Percentiles rank a stretch among this genome's conserved stretches.
phyloP scores from a whole-genome alignment of 2,888 invertebrate species.

The Polydrusus cervinus region DNA sequence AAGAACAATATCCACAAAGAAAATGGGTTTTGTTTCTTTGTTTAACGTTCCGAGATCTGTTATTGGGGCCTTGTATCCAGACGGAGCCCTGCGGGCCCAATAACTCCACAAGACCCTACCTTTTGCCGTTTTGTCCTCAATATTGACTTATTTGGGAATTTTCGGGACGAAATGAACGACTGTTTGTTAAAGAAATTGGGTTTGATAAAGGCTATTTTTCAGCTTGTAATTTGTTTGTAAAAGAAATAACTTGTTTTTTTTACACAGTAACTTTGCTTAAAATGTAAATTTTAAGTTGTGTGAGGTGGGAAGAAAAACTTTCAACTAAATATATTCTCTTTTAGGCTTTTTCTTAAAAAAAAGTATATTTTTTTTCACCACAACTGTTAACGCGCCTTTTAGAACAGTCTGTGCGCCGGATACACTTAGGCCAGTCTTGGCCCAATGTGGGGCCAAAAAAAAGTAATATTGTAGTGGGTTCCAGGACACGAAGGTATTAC shows the following conservation, averaged over 20 bases:
- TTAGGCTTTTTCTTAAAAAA: no score
- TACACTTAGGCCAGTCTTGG: no score
- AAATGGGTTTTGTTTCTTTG: conserved; percentile 43
- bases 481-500: no score
- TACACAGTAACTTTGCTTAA: no score
- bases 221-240: conserved; percentile 18
- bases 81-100: conserved; percentile 46
- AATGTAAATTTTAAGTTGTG: no score
- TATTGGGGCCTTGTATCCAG: conserved; percentile 45
- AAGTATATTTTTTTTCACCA: no score
- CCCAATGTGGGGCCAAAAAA: no score
- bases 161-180: conserved; percentile 26
- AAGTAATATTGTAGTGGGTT: no score
- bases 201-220: conserved; percentile 12
- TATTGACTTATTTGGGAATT: conserved; percentile 46
- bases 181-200: conserved; percentile 23
- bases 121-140: conserved; percentile 41
- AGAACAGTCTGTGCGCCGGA: no score
- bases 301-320: no score
- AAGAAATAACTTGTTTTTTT: background rate
- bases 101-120: conserved; percentile 45
- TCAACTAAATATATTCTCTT: no score
- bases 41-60: conserved; percentile 47
- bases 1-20: conserved; percentile 44
- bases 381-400: no score